Evolutionary conservation across 2,113 vertebrate species (phyloP).

Genomic region (Hemiprocne comata): DNA sequence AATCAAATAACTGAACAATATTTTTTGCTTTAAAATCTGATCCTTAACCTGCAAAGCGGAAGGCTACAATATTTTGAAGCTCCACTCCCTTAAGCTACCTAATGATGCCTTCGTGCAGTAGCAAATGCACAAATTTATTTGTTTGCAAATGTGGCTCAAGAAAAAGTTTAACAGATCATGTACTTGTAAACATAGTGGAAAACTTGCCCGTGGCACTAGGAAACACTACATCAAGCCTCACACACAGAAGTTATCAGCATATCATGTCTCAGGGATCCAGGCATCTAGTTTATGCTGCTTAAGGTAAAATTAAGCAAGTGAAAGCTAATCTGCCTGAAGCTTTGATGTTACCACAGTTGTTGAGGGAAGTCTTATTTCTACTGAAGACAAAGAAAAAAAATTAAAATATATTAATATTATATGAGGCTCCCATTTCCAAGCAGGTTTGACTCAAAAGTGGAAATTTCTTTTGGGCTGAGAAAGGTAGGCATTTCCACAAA

Average conservation of each 20-base stretch:
- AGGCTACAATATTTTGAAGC: slow-evolving; percentile 37
- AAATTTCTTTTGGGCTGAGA: neutral
- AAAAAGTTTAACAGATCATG: neutral
- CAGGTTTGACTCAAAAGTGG: neutral
- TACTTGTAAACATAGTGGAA: neutral
- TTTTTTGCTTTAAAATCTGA: slow-evolving; percentile 56
- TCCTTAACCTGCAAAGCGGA: slow-evolving; percentile 18
- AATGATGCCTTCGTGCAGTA: slow-evolving; percentile 1
- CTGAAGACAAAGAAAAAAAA: neutral
- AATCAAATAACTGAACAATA: slow-evolving; percentile 25
- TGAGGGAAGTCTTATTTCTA: neutral
- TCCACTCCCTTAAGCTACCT: neutral
- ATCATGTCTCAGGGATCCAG: neutral
- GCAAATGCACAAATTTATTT: slow-evolving; percentile 19
- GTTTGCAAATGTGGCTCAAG: neutral
- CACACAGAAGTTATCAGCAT: neutral
- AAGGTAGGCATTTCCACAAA: neutral
- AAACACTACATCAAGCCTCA: neutral
- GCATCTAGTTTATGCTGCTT: neutral
- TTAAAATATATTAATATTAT: neutral
- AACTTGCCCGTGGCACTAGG: neutral
- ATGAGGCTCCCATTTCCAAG: neutral
- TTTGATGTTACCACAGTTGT: slow-evolving; percentile 9
- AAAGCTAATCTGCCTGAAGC: slow-evolving; percentile 39
- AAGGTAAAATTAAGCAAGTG: slow-evolving; percentile 39